Conservation (phyloP, 2,797 vertebrate genomes). For the Iguana delicatissima region DNA sequence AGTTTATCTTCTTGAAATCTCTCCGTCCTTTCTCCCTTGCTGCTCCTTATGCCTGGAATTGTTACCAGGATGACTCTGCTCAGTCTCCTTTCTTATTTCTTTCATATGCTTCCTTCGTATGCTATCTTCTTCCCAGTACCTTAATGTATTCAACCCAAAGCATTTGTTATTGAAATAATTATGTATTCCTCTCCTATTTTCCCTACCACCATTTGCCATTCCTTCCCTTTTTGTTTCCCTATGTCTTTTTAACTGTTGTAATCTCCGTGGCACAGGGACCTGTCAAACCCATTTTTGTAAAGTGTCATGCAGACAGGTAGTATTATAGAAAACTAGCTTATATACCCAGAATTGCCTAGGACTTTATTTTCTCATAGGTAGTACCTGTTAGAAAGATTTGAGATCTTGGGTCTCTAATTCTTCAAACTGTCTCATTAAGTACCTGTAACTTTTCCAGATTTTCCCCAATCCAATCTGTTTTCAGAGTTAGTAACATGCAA, state of each 20-base stretch:
- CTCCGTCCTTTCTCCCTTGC: background rate
- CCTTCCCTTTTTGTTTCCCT: background rate
- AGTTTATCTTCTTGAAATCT: background rate
- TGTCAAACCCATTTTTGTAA: background rate
- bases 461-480: too few relatives aligned
- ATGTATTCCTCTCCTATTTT: background rate
- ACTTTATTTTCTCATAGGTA: too few relatives aligned
- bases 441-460: too few relatives aligned
- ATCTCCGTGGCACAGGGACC: background rate
- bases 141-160: background rate
- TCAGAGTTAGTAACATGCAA: too few relatives aligned
- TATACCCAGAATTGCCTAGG: too few relatives aligned
- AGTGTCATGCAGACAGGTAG: background rate
- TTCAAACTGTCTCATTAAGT: too few relatives aligned
- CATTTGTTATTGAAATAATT: background rate
- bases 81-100: background rate
- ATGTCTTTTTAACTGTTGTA: background rate
- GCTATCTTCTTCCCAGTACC: too few relatives aligned
- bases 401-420: too few relatives aligned
- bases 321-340: background rate
- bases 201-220: background rate
- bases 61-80: background rate
- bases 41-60: background rate
- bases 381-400: too few relatives aligned
- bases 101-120: background rate